Conservation (phyloP, 2,797 vertebrate genomes). For the Darevskia nairensis region DNA sequence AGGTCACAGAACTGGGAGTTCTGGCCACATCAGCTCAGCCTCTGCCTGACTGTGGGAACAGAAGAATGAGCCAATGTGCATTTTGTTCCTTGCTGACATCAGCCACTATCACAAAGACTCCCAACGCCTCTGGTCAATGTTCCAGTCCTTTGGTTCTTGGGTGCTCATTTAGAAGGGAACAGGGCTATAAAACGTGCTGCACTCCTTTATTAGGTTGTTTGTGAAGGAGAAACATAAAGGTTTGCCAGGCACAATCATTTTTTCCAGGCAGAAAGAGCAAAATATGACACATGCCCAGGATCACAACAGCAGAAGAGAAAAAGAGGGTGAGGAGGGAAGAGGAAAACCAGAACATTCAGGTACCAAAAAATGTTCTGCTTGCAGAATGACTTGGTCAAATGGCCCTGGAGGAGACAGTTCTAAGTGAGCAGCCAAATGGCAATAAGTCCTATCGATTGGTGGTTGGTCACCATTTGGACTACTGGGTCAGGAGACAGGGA, state of each 20-base stretch:
- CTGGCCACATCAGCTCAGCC: neutral
- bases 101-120: neutral
- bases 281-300: no score
- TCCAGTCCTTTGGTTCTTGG: neutral
- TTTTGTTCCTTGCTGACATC: neutral
- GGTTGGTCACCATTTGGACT: no score
- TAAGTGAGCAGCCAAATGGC: no score
- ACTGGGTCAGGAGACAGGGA: no score
- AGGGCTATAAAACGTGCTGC: neutral
- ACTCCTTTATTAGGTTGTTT: no score
- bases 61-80: neutral
- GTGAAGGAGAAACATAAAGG: no score
- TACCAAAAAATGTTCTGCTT: neutral
- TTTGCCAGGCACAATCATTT: no score
- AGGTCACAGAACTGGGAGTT: neutral
- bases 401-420: neutral
- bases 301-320: neutral
- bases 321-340: neutral
- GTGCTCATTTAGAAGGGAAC: neutral
- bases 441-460: no score
- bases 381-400: neutral
- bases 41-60: neutral
- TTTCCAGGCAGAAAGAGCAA: no score
- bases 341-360: neutral
- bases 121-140: neutral